phyloP scores from a whole-genome alignment of 2,113 vertebrate genomes.

The Clupea harengus region DNA sequence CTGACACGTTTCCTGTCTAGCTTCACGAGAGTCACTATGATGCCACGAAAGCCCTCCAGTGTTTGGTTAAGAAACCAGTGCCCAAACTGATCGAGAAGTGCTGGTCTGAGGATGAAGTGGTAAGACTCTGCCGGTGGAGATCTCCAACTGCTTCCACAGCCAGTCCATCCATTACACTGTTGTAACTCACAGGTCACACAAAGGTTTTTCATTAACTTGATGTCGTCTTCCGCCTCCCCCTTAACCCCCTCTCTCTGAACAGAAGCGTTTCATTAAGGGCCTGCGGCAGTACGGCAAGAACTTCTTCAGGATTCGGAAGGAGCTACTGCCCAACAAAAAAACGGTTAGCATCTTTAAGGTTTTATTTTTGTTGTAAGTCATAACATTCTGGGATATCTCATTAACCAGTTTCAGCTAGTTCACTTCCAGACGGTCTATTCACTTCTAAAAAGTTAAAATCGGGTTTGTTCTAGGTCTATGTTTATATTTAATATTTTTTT shows the following conservation, averaged over 20 bases:
- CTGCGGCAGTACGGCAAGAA: conserved; percentile 97
- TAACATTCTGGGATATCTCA: not conserved
- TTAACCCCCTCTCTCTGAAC: conserved; percentile 44
- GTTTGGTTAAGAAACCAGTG: conserved; percentile 97
- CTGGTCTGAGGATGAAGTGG: conserved; percentile 98
- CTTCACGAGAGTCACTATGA: conserved; percentile 95
- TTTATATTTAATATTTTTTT: not conserved
- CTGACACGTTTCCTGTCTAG: conserved; percentile 63
- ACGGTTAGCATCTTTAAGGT: conserved; percentile 69
- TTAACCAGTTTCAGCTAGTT: not conserved
- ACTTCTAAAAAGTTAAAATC: not conserved
- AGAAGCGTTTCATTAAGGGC: conserved; percentile 98
- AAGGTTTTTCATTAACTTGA: not conserved
- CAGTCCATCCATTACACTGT: not conserved
- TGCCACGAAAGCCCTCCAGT: conserved; percentile 95
- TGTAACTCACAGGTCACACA: not conserved
- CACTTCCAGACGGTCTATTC: not conserved
- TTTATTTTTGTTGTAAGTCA: not conserved
- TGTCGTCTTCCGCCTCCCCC: conserved; percentile 30
- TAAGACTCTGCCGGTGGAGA: conserved; percentile 63
- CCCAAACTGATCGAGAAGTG: conserved; percentile 97
- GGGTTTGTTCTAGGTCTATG: too few species aligned
- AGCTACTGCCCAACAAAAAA: conserved; percentile 87
- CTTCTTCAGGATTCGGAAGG: conserved; percentile 98
- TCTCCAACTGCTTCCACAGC: not conserved